Percentiles rank a stretch among this genome's conserved stretches.
These are phyloP conservation scores for Lydus trimaculatus DNA, from an alignment of 2,888 invertebrate species.

Conservation along the genomic window DNA sequence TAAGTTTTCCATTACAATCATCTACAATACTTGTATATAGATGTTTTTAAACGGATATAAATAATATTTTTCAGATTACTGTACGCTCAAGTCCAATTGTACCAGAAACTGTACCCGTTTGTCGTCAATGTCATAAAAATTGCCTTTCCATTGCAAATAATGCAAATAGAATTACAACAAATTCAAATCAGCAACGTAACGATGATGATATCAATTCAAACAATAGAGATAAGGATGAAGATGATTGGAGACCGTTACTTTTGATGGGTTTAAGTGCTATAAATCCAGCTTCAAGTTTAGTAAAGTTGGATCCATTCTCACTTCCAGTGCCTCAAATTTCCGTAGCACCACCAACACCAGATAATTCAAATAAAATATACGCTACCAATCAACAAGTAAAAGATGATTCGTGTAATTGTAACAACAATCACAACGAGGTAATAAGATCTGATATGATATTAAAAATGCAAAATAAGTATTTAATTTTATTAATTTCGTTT, in stretches of 20 bases:
- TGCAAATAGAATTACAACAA: slow-evolving; percentile 26
- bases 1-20: slow-evolving; percentile 54
- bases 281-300: slow-evolving; percentile 67
- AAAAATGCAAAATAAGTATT: not conserved
- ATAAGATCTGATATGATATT: not conserved
- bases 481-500: not conserved
- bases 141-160: slow-evolving; percentile 64
- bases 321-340: slow-evolving; percentile 46
- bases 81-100: slow-evolving; percentile 78
- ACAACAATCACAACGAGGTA: slow-evolving; percentile 32
- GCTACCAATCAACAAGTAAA: slow-evolving; percentile 25
- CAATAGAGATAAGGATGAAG: slow-evolving; percentile 56
- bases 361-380: slow-evolving; percentile 33
- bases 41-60: not conserved
- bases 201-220: slow-evolving; percentile 25
- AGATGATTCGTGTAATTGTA: slow-evolving; percentile 37
- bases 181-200: slow-evolving; percentile 26
- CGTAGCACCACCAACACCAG: slow-evolving; percentile 48
- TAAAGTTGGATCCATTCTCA: slow-evolving; percentile 66
- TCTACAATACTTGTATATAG: not conserved
- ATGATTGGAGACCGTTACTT: slow-evolving; percentile 72
- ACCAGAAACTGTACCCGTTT: slow-evolving; percentile 76
- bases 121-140: slow-evolving; percentile 81
- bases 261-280: slow-evolving; percentile 72
- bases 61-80: slow-evolving; percentile 67